Percentiles rank a stretch among this genome's conserved stretches.
Evolutionary conservation across 64 coral and sea anemone species (phyloP).

Genomic region (Dendronephthya gigantea): DNA sequence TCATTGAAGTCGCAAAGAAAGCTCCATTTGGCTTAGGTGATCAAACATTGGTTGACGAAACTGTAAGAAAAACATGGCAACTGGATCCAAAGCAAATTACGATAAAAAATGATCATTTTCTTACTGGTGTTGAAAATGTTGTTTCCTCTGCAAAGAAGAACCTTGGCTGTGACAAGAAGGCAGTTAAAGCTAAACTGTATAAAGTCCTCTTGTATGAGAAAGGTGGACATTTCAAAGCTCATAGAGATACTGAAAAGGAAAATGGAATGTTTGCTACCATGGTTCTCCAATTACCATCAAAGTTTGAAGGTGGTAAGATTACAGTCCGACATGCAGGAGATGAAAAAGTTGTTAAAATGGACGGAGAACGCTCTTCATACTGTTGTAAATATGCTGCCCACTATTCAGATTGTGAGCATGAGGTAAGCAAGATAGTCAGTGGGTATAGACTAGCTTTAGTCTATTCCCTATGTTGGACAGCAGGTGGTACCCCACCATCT

Average conservation of each 20-base stretch:
- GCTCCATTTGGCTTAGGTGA: conserved; percentile 28
- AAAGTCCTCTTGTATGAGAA: conserved; percentile 5
- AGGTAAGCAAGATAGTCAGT: background rate
- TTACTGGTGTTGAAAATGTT: conserved; percentile 18
- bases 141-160: background rate
- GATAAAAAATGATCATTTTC: conserved; percentile 14
- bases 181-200: conserved; percentile 14
- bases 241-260: conserved; percentile 19
- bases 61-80: conserved; percentile 34
- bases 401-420: conserved; percentile 27
- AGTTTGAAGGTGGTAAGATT: conserved; percentile 17
- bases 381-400: conserved; percentile 21
- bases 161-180: background rate
- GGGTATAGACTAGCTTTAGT: conserved; percentile 22
- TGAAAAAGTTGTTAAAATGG: conserved; percentile 13
- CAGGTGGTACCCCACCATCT: background rate
- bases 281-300: conserved; percentile 12
- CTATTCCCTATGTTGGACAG: conserved; percentile 18
- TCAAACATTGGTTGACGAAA: conserved; percentile 31
- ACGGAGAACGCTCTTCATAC: background rate
- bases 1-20: conserved; percentile 16
- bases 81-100: conserved; percentile 20
- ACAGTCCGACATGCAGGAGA: background rate
- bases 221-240: conserved; percentile 25
- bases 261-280: conserved; percentile 25